Base-by-base conservation (phyloP, 2,113 vertebrate species). In the Apeltes quadracus region DNA sequence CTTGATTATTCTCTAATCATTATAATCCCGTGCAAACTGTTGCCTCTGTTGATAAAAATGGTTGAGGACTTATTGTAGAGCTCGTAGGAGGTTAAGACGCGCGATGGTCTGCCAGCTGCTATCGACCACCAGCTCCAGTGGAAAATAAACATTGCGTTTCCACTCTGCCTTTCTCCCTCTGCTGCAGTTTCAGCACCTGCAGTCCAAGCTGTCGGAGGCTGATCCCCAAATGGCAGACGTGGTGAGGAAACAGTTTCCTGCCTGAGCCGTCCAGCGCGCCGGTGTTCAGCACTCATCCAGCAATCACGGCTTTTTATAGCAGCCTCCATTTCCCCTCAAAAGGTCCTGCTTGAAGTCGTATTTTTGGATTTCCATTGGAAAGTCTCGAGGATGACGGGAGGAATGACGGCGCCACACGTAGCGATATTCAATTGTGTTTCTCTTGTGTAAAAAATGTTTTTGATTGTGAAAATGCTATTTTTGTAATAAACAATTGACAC, bases 131-230 rank as follows among this genome's bases (percentile, higher is more conserved):
- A 38, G 50, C 71, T 72, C 46, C 73, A 82, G 72, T 89, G 85
- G 84, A 90, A 89, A 89, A 80, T 83, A 81, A 90, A 81, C 72
- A 62, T 7, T 0, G 18, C 76, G 36, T 87, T 86, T 90, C 76
- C 80, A 80, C 29, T 56, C 69, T 44, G 7, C 46, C 59, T 18
- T 54, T 78, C 44, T 41, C 74, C 58, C 65, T 70, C 75, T 71
- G 57, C 38, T 87, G n/a, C 72, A 99, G 97, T 94, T 97, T 78
- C 87, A 95, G 85, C 94, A 91, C 84, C 94, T 99, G 68, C 85
- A 95, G 41, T 84, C 85, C 77, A 81, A 94, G 25, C 83, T 99
- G 71, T 92, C 83, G 46, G 94, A 96, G 76, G 89, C 93, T 79
- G 94, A 97, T 86, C 93, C 94, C 58, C 79, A 87, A 3, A 85